phyloP scores from a whole-genome alignment of 2,888 invertebrate species.

The Dasypogon diadema region DNA sequence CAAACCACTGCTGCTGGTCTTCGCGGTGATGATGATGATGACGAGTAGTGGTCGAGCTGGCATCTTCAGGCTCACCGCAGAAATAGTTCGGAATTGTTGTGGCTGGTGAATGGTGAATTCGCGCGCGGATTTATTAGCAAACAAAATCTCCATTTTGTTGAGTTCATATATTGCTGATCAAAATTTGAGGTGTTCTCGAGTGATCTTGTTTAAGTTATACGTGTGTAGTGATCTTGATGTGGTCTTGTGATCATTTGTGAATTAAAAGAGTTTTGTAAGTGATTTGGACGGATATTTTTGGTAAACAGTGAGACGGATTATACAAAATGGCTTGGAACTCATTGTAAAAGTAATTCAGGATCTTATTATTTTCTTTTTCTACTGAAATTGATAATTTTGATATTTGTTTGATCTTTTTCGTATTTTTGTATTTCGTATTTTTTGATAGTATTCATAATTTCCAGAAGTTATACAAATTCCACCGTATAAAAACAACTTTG shows the following conservation, averaged over 20 bases:
- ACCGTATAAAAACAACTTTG: no score
- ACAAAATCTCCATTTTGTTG: neutral
- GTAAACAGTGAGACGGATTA: no score
- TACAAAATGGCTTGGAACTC: no score
- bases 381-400: no score
- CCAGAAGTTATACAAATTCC: no score
- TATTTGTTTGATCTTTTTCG: no score
- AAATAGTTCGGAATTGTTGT: conserved; percentile 68
- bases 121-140: conserved; percentile 21
- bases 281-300: no score
- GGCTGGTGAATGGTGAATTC: conserved; percentile 63
- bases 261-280: no score
- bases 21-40: conserved; percentile 64
- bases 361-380: no score
- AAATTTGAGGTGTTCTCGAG: neutral
- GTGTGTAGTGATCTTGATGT: neutral
- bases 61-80: conserved; percentile 68
- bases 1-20: conserved; percentile 70
- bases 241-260: neutral
- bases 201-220: neutral
- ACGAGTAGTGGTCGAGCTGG: conserved; percentile 67
- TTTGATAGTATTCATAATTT: no score
- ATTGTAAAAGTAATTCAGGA: no score
- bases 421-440: no score
- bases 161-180: neutral